Evolutionary conservation across 2,797 vertebrate species (phyloP).

Genomic region (Botia kubotai): DNA sequence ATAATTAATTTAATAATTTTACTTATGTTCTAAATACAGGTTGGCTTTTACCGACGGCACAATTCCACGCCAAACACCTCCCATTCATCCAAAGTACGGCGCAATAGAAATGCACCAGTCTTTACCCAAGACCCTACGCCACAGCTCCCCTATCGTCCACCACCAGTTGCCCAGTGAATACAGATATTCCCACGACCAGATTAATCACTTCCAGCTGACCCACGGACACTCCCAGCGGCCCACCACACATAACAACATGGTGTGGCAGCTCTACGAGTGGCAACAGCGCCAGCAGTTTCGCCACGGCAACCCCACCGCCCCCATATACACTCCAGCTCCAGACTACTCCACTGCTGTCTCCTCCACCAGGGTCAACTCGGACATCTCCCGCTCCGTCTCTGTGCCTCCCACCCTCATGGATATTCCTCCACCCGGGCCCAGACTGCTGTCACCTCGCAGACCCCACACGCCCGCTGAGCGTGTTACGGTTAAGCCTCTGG

Average conservation of each 20-base stretch:
- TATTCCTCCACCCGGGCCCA: constrained; percentile 78
- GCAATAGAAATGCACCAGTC: constrained; percentile 85
- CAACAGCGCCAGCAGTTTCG: constrained; percentile 95
- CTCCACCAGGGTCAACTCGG: constrained; percentile 79
- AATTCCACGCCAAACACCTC: constrained; percentile 82
- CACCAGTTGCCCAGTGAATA: constrained; percentile 89
- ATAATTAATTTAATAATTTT: no score
- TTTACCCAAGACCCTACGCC: constrained; percentile 85
- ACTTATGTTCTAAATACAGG: constrained; percentile 54
- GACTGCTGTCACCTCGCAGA: constrained; percentile 77
- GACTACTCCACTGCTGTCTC: constrained; percentile 84
- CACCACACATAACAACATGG: constrained; percentile 73
- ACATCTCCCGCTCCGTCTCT: constrained; percentile 87
- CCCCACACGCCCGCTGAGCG: constrained; percentile 91
- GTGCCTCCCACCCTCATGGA: constrained; percentile 90
- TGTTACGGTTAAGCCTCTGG: constrained; percentile 84
- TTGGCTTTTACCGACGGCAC: constrained; percentile 80
- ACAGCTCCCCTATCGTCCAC: constrained; percentile 77
- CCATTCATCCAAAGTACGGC: constrained; percentile 77
- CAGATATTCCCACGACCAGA: constrained; percentile 93
- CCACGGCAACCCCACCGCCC: constrained; percentile 92
- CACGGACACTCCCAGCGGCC: constrained; percentile 81
- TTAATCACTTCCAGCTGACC: constrained; percentile 89
- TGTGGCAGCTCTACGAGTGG: constrained; percentile 95
- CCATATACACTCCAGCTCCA: constrained; percentile 83